Percentiles rank a stretch among this genome's conserved stretches.
phyloP scores from a whole-genome alignment of 1,140 invertebrate genomes.

The Eumaeus atala region DNA sequence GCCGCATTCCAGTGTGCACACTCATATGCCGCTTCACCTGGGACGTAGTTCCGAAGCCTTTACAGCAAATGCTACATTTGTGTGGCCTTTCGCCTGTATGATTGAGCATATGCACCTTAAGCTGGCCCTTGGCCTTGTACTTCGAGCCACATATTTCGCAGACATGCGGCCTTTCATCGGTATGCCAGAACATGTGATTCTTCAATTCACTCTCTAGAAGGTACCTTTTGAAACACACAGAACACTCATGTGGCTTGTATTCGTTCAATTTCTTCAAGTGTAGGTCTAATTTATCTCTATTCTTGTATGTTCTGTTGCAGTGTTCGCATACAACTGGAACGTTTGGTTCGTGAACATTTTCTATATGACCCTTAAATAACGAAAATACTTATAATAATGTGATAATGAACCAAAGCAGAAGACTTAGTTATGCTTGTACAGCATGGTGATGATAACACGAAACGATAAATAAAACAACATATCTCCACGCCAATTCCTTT shows the following conservation, averaged over 20 bases:
- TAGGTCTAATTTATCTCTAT: constrained; percentile 25
- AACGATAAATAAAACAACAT: too few species aligned
- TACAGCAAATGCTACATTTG: constrained; percentile 35
- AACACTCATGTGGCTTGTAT: constrained; percentile 36
- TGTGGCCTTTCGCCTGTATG: constrained; percentile 36
- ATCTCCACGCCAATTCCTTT: too few species aligned
- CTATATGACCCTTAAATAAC: constrained; percentile 30
- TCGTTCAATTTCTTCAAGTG: constrained; percentile 34
- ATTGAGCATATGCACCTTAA: constrained; percentile 37
- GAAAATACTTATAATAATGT: constrained; percentile 6
- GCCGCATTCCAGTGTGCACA: constrained; percentile 34
- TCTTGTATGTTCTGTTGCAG: constrained; percentile 46
- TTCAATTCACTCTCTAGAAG: constrained; percentile 24
- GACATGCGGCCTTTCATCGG: constrained; percentile 33
- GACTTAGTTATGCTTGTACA: too few species aligned
- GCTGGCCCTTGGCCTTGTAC: constrained; percentile 39
- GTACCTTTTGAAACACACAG: constrained; percentile 43
- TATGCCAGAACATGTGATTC: constrained; percentile 45
- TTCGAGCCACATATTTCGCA: constrained; percentile 40
- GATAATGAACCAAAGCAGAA: too few species aligned
- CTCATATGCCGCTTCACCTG: constrained; percentile 32
- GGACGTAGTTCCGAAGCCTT: constrained; percentile 26
- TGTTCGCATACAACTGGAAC: constrained; percentile 39
- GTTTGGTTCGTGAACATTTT: constrained; percentile 28
- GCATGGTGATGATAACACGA: too few species aligned